Base-by-base conservation (phyloP, 2,888 invertebrate species). In the Agrotis puta region DNA sequence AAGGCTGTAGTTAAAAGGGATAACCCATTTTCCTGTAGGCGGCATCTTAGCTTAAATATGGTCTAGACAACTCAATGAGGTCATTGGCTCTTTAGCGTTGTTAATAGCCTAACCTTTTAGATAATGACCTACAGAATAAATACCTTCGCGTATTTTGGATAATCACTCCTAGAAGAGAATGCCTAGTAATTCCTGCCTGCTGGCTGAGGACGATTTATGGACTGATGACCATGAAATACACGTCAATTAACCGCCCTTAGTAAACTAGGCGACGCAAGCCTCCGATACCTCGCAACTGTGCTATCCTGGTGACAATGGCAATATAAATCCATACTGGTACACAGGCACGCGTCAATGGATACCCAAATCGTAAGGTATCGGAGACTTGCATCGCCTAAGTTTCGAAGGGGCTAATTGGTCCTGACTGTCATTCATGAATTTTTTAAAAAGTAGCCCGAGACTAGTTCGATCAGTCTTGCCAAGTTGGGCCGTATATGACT, bases 51-150 rank as follows among this genome's bases (percentile, higher is more conserved):
- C 22, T 66, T 59, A 61, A 45, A 67, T n/a, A 16, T 61, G 16
- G 82, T 82, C 84, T 84, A 82, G 82, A 82, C 84, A 48, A 18
- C 13, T 58, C 67, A 64, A 78, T 73, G 59, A 51, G 72, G 45
- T 54, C 59, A 66, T 53, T 70, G 70, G 59, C 45, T 24, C 22
- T 39, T n/a, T 77, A 54, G 20, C 73, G 61, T 74, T 27, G 76
- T 47, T 39, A 14, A 54, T 61, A n/a, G n/a, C 61, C 64, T 45
- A 50, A 56, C 45, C n/a, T 57, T 61, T 48, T 18, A 24, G 33
- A 5, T 16, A 48, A 20, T 57, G 48, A 50, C 59, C 70, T 75
- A 56, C 16, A 58, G n/a, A 56, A 24, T 11, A 50, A 43, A 77
- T 47, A 20, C 48, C 6, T n/a, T 13, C n/a, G 5, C n/a, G 18